These are phyloP conservation scores for Liolophura sinensis DNA, from an alignment of 1,140 invertebrate genomes.

Conservation along the genomic window DNA sequence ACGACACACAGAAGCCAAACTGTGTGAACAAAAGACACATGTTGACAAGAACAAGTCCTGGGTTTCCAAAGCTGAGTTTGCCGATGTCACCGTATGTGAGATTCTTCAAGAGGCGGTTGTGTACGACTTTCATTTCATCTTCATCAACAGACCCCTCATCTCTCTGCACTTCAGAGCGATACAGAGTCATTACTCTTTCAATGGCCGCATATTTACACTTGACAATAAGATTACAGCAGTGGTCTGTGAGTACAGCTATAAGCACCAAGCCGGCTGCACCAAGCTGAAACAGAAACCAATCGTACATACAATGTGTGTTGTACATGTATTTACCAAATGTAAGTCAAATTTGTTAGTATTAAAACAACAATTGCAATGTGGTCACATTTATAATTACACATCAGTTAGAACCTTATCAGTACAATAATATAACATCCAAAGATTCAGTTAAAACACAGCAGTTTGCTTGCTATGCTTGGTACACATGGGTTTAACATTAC, in stretches of 20 bases:
- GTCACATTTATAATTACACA: too few species aligned
- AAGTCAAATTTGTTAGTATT: neutral
- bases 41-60: slow-evolving; percentile 44
- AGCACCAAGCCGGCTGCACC: slow-evolving; percentile 41
- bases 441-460: too few species aligned
- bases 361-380: too few species aligned
- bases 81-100: slow-evolving; percentile 54
- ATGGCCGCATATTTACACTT: slow-evolving; percentile 52
- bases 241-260: slow-evolving; percentile 47
- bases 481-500: too few species aligned
- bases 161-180: neutral
- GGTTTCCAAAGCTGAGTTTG: slow-evolving; percentile 35
- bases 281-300: slow-evolving; percentile 37
- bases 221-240: slow-evolving; percentile 55
- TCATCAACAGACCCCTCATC: slow-evolving; percentile 4
- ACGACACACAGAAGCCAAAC: slow-evolving; percentile 50
- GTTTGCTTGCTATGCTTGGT: too few species aligned
- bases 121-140: neutral
- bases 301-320: neutral
- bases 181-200: slow-evolving; percentile 12
- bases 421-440: too few species aligned
- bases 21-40: slow-evolving; percentile 48
- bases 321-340: neutral
- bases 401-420: too few species aligned
- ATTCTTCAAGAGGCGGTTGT: slow-evolving; percentile 23